phyloP scores from a whole-genome alignment of 2,888 invertebrate genomes.

The Xestia ashworthii region DNA sequence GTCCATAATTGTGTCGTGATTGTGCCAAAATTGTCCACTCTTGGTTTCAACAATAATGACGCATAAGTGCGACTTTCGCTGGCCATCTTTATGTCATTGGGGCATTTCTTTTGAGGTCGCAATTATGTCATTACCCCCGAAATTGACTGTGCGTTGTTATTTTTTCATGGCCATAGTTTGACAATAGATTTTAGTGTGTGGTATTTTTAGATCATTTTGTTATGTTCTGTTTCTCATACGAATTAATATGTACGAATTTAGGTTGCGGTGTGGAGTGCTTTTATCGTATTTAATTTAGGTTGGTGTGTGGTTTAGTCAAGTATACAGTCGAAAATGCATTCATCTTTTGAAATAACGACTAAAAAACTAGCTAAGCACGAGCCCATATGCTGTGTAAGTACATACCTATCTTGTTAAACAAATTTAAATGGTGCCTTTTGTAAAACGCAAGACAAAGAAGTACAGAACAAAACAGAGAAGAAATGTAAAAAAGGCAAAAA shows the following conservation, averaged over 20 bases:
- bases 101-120: slow-evolving; percentile 62
- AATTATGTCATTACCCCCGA: slow-evolving; percentile 69
- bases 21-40: slow-evolving; percentile 66
- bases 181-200: slow-evolving; percentile 47
- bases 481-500: not conserved
- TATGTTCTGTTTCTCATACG: slow-evolving; percentile 20
- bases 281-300: not conserved
- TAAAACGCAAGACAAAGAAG: not conserved
- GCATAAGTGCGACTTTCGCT: slow-evolving; percentile 67
- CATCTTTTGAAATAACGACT: not conserved
- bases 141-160: slow-evolving; percentile 40
- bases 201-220: slow-evolving; percentile 18
- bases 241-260: not conserved
- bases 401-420: not conserved
- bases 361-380: slow-evolving; percentile 24
- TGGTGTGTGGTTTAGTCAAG: not conserved
- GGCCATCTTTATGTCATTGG: slow-evolving; percentile 68
- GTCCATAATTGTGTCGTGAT: slow-evolving; percentile 54
- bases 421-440: not conserved
- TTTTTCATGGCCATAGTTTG: slow-evolving; percentile 30
- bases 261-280: not conserved
- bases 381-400: not conserved
- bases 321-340: not conserved
- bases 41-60: slow-evolving; percentile 65
- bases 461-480: not conserved